Evolutionary conservation across 2,797 vertebrate genomes (phyloP).

Genomic region (Microctenopoma lineatum): DNA sequence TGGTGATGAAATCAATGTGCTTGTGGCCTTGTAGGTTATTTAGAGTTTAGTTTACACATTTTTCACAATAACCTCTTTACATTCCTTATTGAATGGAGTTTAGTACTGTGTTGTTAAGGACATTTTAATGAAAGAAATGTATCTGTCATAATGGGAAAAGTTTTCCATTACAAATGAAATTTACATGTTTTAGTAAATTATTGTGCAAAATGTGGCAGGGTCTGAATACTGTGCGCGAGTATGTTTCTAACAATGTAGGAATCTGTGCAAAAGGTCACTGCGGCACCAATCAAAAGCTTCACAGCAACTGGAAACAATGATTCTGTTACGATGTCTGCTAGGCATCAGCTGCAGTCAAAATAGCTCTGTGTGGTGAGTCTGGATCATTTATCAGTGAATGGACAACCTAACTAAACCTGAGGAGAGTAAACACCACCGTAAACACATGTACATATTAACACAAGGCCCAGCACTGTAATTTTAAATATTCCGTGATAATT

Average conservation of each 20-base stretch:
- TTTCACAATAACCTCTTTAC: not conserved
- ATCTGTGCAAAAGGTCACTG: slow-evolving; percentile 56
- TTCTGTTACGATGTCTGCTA: slow-evolving; percentile 23
- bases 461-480: not conserved
- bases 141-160: not conserved
- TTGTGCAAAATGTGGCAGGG: too few relatives aligned
- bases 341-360: slow-evolving; percentile 46
- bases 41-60: not conserved
- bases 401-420: not conserved
- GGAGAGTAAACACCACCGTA: not conserved
- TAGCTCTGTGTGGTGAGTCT: slow-evolving; percentile 22
- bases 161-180: not conserved
- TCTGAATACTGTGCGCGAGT: not conserved
- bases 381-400: slow-evolving; percentile 1
- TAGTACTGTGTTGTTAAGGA: not conserved
- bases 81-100: not conserved
- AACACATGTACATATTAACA: not conserved
- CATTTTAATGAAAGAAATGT: too few relatives aligned
- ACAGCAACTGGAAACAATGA: slow-evolving; percentile 54
- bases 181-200: too few relatives aligned
- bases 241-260: slow-evolving; percentile 9
- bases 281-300: slow-evolving; percentile 37
- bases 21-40: not conserved
- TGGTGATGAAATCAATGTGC: too few relatives aligned
- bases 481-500: not conserved